Evolutionary conservation across 2,113 vertebrate species (phyloP).

Genomic region (Notarius lentiginosus): DNA sequence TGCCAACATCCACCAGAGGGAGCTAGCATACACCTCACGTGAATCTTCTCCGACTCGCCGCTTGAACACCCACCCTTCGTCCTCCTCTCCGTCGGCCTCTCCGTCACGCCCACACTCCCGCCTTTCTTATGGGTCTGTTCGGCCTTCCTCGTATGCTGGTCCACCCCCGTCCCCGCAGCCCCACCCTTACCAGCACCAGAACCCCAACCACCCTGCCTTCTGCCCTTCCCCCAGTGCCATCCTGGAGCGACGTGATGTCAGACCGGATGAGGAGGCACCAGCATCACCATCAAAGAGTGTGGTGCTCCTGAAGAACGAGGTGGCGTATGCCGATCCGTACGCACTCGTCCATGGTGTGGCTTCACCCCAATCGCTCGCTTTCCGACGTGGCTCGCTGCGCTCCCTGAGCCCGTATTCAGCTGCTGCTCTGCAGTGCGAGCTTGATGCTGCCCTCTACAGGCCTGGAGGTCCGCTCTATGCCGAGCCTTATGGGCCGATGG

Average conservation of each 20-base stretch:
- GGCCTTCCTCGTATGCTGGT: slow-evolving; percentile 90
- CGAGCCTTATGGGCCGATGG: slow-evolving; percentile 81
- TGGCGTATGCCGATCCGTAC: slow-evolving; percentile 91
- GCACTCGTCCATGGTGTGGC: slow-evolving; percentile 84
- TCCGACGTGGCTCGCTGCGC: slow-evolving; percentile 84
- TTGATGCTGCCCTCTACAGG: slow-evolving; percentile 89
- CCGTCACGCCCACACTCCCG: slow-evolving; percentile 89
- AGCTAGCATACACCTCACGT: slow-evolving; percentile 93
- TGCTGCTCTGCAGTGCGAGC: slow-evolving; percentile 86
- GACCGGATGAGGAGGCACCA: slow-evolving; percentile 89
- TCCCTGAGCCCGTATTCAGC: slow-evolving; percentile 92
- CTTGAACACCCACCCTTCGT: slow-evolving; percentile 81
- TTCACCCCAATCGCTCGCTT: slow-evolving; percentile 77
- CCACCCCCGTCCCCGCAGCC: slow-evolving; percentile 74
- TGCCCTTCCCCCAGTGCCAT: slow-evolving; percentile 94
- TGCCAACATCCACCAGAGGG: slow-evolving; percentile 74
- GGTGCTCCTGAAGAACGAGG: slow-evolving; percentile 91
- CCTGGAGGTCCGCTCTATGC: slow-evolving; percentile 84
- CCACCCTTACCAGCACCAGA: slow-evolving; percentile 71
- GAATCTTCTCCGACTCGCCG: slow-evolving; percentile 91
- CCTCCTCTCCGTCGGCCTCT: slow-evolving; percentile 80
- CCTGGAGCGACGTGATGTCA: slow-evolving; percentile 92
- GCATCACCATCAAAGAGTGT: slow-evolving; percentile 78
- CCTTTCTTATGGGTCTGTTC: slow-evolving; percentile 82
- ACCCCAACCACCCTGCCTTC: slow-evolving; percentile 73